Conservation (phyloP, 1,140 invertebrate genomes). For the Leucophenga varia region DNA sequence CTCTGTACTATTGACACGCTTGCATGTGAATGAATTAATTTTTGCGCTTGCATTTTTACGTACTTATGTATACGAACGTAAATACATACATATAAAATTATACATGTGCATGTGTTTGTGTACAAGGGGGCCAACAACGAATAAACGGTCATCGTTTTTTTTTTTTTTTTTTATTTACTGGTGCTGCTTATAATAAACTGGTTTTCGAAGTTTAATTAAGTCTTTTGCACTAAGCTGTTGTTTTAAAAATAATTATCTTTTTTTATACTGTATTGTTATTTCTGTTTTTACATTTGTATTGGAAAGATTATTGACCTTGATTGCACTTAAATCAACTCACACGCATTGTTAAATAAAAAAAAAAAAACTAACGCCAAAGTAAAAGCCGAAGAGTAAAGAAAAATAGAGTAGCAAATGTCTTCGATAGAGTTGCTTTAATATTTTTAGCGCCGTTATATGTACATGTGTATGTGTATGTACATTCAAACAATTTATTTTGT, state of each 20-base stretch:
- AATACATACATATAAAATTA: constrained; percentile 5
- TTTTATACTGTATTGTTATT: constrained; percentile 22
- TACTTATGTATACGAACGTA: constrained; percentile 20
- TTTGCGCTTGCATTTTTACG: too few species aligned
- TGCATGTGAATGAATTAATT: constrained; percentile 8
- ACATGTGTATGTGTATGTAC: too few species aligned
- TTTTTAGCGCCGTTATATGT: too few species aligned
- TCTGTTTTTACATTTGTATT: constrained; percentile 34
- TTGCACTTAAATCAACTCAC: too few species aligned
- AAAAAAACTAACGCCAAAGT: too few species aligned
- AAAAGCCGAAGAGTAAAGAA: too few species aligned
- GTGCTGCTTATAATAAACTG: constrained; percentile 23
- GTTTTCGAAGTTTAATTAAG: constrained; percentile 49
- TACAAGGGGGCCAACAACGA: too few species aligned
- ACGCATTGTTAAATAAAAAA: too few species aligned
- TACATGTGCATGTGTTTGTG: constrained; percentile 2
- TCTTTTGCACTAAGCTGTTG: constrained; percentile 28
- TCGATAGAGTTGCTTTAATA: too few species aligned
- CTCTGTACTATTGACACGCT: constrained; percentile 1
- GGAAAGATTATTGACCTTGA: constrained; percentile 52
- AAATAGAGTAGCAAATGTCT: too few species aligned
- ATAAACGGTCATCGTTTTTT: constrained; percentile 18
- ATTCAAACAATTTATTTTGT: too few species aligned
- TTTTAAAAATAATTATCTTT: too few species aligned
- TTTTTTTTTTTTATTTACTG: constrained; percentile 13